Percentiles rank a stretch among this genome's conserved stretches.
These are phyloP conservation scores for Pachyramphus minor DNA, from an alignment of 2,113 vertebrate species.

Conservation along the genomic window DNA sequence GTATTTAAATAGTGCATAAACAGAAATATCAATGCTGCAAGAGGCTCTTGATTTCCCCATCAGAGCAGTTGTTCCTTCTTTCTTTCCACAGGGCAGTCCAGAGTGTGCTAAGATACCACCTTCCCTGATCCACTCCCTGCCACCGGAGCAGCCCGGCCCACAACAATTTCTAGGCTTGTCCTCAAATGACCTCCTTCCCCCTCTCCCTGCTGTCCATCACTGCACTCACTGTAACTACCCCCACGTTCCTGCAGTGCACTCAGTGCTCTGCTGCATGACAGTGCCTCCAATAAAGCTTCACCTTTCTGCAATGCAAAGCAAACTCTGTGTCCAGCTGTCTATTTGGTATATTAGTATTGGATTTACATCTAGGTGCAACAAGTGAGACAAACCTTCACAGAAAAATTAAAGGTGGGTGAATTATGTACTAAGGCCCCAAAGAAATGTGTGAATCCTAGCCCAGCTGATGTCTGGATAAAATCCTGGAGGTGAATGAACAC, in stretches of 20 bases:
- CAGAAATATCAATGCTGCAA: not conserved
- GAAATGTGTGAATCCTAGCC: not conserved
- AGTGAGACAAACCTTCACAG: not conserved
- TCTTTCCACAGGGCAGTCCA: conserved; percentile 17
- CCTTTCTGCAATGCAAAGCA: conserved; percentile 34
- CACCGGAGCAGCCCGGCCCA: fast-evolving
- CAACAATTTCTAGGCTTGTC: not conserved
- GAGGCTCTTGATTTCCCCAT: not conserved
- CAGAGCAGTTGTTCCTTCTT: not conserved
- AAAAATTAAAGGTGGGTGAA: not conserved
- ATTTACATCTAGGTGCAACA: not conserved
- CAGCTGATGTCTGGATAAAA: not conserved
- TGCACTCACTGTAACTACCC: not conserved
- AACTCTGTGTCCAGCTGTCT: not conserved
- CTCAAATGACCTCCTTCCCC: not conserved
- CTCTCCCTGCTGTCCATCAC: not conserved
- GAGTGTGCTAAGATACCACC: not conserved
- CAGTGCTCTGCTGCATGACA: not conserved
- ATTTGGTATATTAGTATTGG: not conserved
- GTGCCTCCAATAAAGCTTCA: conserved; percentile 17
- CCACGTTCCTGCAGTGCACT: not conserved
- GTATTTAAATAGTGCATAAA: not conserved
- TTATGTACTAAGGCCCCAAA: not conserved
- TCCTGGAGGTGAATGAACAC: not conserved
- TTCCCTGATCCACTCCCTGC: not conserved